Evolutionary conservation across 1,140 invertebrate species (phyloP).

Genomic region (Tetranychus cinnabarinus): DNA sequence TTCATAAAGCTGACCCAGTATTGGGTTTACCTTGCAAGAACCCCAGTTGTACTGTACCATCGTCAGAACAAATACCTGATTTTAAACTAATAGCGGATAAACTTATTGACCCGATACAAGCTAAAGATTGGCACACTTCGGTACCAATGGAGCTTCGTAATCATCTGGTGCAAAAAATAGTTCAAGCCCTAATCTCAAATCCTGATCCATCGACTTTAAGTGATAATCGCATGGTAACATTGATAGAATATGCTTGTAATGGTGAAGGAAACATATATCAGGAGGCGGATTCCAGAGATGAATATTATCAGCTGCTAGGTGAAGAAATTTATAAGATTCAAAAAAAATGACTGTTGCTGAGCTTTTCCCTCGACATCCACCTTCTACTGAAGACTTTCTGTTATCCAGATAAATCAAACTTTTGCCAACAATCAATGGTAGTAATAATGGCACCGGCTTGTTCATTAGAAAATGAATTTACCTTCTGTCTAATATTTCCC

Average conservation of each 20-base stretch:
- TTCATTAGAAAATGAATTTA: no score
- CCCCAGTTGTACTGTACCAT: slow-evolving; percentile 8
- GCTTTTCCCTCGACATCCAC: slow-evolving; percentile 23
- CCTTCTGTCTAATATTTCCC: no score
- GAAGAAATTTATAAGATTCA: slow-evolving; percentile 99
- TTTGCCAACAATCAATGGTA: slow-evolving; percentile 28
- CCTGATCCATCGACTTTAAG: slow-evolving; percentile 75
- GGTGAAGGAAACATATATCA: slow-evolving; percentile 99
- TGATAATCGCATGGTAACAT: slow-evolving; percentile 85
- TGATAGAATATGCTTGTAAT: slow-evolving; percentile 91
- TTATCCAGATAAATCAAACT: slow-evolving; percentile 50
- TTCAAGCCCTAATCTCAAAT: slow-evolving; percentile 96
- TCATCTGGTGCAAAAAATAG: slow-evolving; percentile 94
- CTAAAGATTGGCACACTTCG: slow-evolving; percentile 89
- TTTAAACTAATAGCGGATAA: not conserved
- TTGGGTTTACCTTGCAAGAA: slow-evolving; percentile 39
- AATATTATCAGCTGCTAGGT: slow-evolving; percentile 92
- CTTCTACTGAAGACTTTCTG: slow-evolving; percentile 69
- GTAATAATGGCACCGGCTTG: no score
- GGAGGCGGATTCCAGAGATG: slow-evolving; percentile 80
- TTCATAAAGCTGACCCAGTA: slow-evolving; percentile 56
- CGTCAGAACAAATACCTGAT: slow-evolving; percentile 1
- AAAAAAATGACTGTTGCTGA: slow-evolving; percentile 45
- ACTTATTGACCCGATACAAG: slow-evolving; percentile 2
- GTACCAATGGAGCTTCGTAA: slow-evolving; percentile 90